Evolutionary conservation across 64 coral and sea anemone species (phyloP), one percentile per base, ranked within the genome.

Genomic region (Trachythela sp.): DNA sequence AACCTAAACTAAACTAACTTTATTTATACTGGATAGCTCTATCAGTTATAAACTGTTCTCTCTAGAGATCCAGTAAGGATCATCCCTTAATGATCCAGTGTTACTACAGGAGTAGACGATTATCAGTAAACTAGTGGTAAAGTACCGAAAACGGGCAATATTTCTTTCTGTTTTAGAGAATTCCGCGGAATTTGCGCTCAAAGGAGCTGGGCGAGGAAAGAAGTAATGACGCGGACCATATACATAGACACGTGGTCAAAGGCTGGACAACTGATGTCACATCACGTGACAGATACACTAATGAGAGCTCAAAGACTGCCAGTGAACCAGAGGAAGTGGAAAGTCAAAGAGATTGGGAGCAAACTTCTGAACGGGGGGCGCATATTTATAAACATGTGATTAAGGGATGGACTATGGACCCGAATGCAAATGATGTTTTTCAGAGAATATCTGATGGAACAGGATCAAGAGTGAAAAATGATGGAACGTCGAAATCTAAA

Each of bases 161-260:
- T 11, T 45, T 45, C 42, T 45, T 45, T 45, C 42, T 45, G 42
- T 80, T 39, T 80, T 39, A 80, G 75, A 80, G 75, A 80, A 80
- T 80, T 39, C 75, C 75, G 20, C 0, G 75, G 13, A 36, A 10
- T 8, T 80, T 35, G 37, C 75, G 75, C 35, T 80, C 75, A 80
- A 80, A 39, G 4, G 37, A 80, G 13, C 13, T 29, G 20, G 37
- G 30, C 17, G 75, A 37, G 14, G 75, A 37, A 39, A 80, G 15
- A 36, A 36, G 30, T 29, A 9, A 35, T 6, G 75, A 64, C 5
- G 30, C 75, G 20, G 33, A 35, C 30, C 32, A 80, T 35, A 80
- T 80, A 13, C 75, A 80, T 35, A 80, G 35, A 80, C 75, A 80
- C 37, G 75, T 39, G 75, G 35, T 80, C 75, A 80, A 80, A 80